A percentile compares a stretch with the other conserved stretches of the same genome.
Evolutionary conservation across 2,113 vertebrate genomes (phyloP).

Genomic region (Notothenia coriiceps): DNA sequence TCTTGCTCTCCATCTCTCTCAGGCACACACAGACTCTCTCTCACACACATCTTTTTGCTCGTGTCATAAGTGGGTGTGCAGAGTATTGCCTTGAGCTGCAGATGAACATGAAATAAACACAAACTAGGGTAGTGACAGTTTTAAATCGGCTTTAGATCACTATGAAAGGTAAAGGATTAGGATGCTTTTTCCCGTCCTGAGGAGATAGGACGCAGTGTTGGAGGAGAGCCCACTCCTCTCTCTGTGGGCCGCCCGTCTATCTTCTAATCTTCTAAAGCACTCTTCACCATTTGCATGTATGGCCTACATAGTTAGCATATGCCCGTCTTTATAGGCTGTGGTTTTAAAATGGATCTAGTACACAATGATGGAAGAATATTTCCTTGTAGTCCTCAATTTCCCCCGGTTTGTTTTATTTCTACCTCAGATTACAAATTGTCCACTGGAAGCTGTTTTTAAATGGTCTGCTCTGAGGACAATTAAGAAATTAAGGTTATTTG

Average conservation of each 20-base stretch:
- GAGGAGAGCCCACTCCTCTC: conserved; percentile 80
- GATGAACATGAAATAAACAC: conserved; percentile 83
- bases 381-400: conserved; percentile 29
- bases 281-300: conserved; percentile 78
- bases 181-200: conserved; percentile 77
- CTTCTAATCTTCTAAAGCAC: conserved; percentile 83
- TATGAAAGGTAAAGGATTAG: conserved; percentile 85
- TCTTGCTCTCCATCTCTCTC: conserved; percentile 33
- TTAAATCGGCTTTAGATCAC: conserved; percentile 83
- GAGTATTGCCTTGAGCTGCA: conserved; percentile 81
- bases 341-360: conserved; percentile 36
- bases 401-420: conserved; percentile 22
- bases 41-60: conserved; percentile 61
- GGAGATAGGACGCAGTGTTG: conserved; percentile 81
- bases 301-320: conserved; percentile 74
- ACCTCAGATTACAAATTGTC: conserved; percentile 14
- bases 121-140: conserved; percentile 82
- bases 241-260: conserved; percentile 75
- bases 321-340: conserved; percentile 49
- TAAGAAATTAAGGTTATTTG: background rate
- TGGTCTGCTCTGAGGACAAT: background rate
- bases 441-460: background rate
- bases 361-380: conserved; percentile 35
- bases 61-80: conserved; percentile 83
- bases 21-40: conserved; percentile 31